Percentiles rank a stretch among this genome's conserved stretches.
Evolutionary conservation across 1,140 invertebrate species (phyloP).

Genomic region (Orchestia grillus): DNA sequence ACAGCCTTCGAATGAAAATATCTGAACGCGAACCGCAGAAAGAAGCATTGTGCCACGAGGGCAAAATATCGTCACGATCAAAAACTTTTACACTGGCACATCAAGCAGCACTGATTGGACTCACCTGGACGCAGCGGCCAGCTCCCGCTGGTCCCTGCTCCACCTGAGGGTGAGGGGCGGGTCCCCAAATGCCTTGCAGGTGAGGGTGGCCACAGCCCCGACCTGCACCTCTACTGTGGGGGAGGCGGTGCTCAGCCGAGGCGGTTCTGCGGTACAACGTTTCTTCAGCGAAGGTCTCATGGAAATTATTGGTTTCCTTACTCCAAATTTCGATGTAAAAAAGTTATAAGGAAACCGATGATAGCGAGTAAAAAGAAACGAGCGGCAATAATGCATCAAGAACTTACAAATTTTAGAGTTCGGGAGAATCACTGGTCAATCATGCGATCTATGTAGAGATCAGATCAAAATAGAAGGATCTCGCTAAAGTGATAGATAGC

Average conservation of each 20-base stretch:
- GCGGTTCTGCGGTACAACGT: conserved; percentile 69
- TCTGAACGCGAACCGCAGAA: too few species aligned
- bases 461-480: background rate
- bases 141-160: conserved; percentile 80
- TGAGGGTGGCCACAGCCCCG: conserved; percentile 58
- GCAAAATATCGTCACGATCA: too few species aligned
- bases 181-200: conserved; percentile 77
- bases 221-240: conserved; percentile 63
- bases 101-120: background rate
- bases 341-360: background rate
- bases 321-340: background rate
- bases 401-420: background rate
- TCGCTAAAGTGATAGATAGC: background rate
- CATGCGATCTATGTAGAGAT: background rate
- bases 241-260: conserved; percentile 63
- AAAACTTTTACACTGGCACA: too few species aligned
- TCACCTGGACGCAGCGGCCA: conserved; percentile 69
- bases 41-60: too few species aligned
- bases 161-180: conserved; percentile 82
- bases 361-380: background rate
- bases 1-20: too few species aligned
- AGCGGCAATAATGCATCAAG: background rate
- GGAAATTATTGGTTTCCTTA: too few species aligned
- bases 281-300: background rate
- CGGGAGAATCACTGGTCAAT: background rate